Base-by-base conservation (phyloP, 2,888 invertebrate genomes). In the Metopia argyrocephala region DNA sequence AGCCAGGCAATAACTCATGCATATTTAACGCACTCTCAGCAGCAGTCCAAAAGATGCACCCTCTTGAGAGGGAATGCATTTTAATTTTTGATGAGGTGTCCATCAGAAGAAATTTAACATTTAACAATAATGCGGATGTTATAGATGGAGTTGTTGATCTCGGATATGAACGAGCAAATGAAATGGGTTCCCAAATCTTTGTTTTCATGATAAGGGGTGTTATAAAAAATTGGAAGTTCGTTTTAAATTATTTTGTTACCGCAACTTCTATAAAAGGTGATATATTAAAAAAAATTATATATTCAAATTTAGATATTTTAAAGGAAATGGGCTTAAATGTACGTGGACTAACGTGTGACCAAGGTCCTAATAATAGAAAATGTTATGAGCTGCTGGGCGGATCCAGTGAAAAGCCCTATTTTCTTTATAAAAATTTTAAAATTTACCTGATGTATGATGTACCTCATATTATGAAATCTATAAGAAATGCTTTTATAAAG, bases 221-320 rank as follows among this genome's bases (percentile, higher is more conserved):
- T 45, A 23, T 52, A 7, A 21, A 21, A 20, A 31, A 52, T 7
- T 65, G 31, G 28, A 64, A 64, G 15, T 48, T 64, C 20, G n/a
- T 65, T 46, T 62, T 62, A 46, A 62, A 46, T 21, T 65, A 65
- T n/a, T 20, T 65, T 31, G 52, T 61, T 23, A 61, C 65, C 9
- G 46, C 62, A 12, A 61, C 21, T 21, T 20, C 38, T n/a, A n/a
- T n/a, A n/a, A n/a, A n/a, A n/a, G n/a, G n/a, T 20, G 9, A 62
- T 46, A 46, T 48, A 18, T 25, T 62, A 62, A 57, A 31, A 31
- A 6, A 31, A 9, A 9, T 62, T 27, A 9, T 46, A 4, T 7
- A 21, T 12, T 52, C 28, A 21, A 65, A 65, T 52, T 65, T 65
- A 52, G 31, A 65, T 65, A 31, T 31, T 31, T 52, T 52, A 20